Base-by-base conservation (phyloP, 2,888 invertebrate species). In the Patella depressa region DNA sequence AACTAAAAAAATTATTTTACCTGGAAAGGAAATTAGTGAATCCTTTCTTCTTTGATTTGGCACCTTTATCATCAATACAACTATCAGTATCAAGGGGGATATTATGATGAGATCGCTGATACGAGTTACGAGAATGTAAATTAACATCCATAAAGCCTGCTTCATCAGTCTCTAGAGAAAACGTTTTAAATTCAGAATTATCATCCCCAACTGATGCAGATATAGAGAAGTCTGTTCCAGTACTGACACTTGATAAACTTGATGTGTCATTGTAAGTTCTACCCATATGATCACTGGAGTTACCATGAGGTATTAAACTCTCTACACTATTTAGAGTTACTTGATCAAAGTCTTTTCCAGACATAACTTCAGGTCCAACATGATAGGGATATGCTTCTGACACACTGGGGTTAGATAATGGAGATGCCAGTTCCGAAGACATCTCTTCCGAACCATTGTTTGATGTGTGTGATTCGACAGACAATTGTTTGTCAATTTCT, bases 221-320 rank as follows among this genome's bases (percentile, higher is more conserved):
- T 53, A 87, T 83, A 53, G 89, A 89, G 78, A 89, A 87, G 74
- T 89, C 89, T 57, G 89, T 90, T 34, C 87, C 87, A 73, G 89
- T 89, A 78, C 89, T 89, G 45, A 90, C 77, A 84, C 89, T 90
- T 55, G 89, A 89, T 77, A 90, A 84, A 86, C 89, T 89, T 69
- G 89, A 88, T 71, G 86, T 86, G 83, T 88, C 88, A 77, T 85
- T 86, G 77, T 85, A 87, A 59, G 85, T 82, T 78, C 85, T 74
- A 17, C 84, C 69, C 65, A 85, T 78, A 3, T 86, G 86, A 79
- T 86, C 87, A 79, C 82, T 81, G 11, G 84, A 84, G 76, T 83
- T 78, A 45, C 79, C 83, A 54, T 82, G 78, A 53, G 85, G 86
- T 78, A 86, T 83, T 79, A 83, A 83, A 81, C 84, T 83, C 75